Evolutionary conservation across 37 sponge, comb jelly and placozoan genomes (phyloP).

Genomic region (Axinella damicornis): DNA sequence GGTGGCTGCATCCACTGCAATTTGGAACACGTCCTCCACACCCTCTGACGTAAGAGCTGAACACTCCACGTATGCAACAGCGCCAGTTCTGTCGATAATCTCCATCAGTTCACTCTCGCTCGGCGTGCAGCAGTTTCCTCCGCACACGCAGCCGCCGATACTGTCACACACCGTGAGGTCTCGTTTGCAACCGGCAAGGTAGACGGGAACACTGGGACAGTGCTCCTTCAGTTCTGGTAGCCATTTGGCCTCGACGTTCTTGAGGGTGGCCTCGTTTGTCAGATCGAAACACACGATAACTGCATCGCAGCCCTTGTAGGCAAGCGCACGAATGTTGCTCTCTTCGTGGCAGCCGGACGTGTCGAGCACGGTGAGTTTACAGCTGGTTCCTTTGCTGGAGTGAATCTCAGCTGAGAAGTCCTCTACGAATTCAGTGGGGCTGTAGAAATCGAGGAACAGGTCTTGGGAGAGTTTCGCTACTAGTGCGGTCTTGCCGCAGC

Average conservation of each 20-base stretch:
- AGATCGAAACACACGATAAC: constrained; percentile 79
- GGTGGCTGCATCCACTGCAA: constrained; percentile 22
- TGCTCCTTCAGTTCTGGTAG: constrained; percentile 55
- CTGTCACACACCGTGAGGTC: constrained; percentile 47
- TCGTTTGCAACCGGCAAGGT: constrained; percentile 78
- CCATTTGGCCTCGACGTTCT: constrained; percentile 62
- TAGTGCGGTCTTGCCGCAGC: constrained; percentile 77
- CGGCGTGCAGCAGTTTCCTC: constrained; percentile 23
- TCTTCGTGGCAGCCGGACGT: constrained; percentile 50
- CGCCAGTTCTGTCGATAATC: constrained; percentile 48
- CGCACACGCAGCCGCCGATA: not conserved
- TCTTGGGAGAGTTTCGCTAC: constrained; percentile 39
- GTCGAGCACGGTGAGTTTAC: constrained; percentile 59
- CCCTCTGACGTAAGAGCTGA: constrained; percentile 44
- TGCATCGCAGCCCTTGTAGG: constrained; percentile 65
- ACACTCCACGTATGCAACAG: constrained; percentile 65
- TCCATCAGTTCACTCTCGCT: constrained; percentile 21
- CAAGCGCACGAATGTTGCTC: constrained; percentile 15
- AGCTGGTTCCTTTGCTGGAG: constrained; percentile 22
- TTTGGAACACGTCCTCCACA: constrained; percentile 50
- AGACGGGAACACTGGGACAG: constrained; percentile 59
- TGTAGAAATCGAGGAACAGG: constrained; percentile 46
- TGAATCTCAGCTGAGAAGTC: constrained; percentile 30
- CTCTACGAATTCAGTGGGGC: constrained; percentile 51
- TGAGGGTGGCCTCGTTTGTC: constrained; percentile 30